Evolutionary conservation across 2,113 vertebrate genomes (phyloP).

Genomic region (Boleophthalmus pectinirostris): DNA sequence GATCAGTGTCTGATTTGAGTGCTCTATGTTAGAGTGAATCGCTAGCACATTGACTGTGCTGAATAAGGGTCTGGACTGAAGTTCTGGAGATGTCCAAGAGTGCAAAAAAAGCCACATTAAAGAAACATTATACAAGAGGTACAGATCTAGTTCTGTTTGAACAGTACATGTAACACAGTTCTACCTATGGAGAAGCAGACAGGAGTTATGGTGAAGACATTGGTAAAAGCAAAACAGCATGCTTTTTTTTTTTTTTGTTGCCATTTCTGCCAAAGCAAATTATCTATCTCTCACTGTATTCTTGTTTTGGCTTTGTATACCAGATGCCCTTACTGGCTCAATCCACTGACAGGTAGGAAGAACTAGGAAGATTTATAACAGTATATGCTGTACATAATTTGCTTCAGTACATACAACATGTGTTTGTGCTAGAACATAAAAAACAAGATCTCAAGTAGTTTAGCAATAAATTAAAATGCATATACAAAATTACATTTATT

Average conservation of each 20-base stretch:
- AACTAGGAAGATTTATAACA: too few species aligned
- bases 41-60: conserved; percentile 90
- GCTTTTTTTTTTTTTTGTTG: neutral
- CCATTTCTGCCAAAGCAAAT: neutral
- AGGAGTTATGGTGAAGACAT: neutral
- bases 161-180: neutral
- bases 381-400: neutral
- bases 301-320: neutral
- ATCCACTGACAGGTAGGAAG: neutral
- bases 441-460: neutral
- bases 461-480: neutral
- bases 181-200: conserved; percentile 4
- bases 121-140: conserved; percentile 8
- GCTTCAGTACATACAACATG: neutral
- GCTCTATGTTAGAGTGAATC: conserved; percentile 99
- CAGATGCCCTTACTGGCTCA: neutral
- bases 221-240: neutral
- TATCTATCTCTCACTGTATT: neutral
- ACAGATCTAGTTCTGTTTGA: neutral
- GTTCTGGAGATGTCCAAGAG: conserved; percentile 14
- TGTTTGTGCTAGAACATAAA: neutral
- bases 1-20: conserved; percentile 78
- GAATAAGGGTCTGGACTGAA: conserved; percentile 34
- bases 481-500: neutral
- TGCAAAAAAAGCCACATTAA: conserved; percentile 39